Evolutionary conservation across 2,888 invertebrate species (phyloP).

Genomic region (Onthophagus sagittarius): DNA sequence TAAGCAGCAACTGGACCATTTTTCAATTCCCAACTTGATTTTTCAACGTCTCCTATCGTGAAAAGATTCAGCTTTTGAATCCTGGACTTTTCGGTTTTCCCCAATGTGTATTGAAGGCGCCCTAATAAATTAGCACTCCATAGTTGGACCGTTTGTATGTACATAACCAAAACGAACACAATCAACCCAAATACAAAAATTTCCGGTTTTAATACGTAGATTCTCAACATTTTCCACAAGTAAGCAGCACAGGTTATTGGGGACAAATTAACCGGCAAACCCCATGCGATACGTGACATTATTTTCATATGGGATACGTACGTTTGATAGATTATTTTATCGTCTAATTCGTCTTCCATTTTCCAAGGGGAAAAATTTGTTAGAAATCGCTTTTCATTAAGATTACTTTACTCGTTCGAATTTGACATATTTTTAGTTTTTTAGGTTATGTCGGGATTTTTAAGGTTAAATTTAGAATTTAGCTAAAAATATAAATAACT

Average conservation of each 20-base stretch:
- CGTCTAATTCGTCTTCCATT: slow-evolving; percentile 93
- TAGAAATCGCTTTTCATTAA: not conserved
- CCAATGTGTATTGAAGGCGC: slow-evolving; percentile 64
- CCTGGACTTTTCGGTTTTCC: slow-evolving; percentile 54
- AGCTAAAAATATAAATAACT: not conserved
- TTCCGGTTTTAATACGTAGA: slow-evolving; percentile 78
- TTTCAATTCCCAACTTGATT: slow-evolving; percentile 72
- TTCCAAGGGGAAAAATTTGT: slow-evolving; percentile 23
- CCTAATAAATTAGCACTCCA: slow-evolving; percentile 74
- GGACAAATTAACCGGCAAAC: slow-evolving; percentile 65
- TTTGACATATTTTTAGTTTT: slow-evolving; percentile 7
- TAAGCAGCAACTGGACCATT: slow-evolving; percentile 77
- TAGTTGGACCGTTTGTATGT: slow-evolving; percentile 77
- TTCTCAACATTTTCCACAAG: slow-evolving; percentile 73
- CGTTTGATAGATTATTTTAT: slow-evolving; percentile 82
- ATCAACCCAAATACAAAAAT: slow-evolving; percentile 68
- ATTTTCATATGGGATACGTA: slow-evolving; percentile 83
- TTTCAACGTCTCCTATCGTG: slow-evolving; percentile 55
- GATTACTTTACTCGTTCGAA: not conserved
- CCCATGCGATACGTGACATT: slow-evolving; percentile 74
- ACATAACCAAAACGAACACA: slow-evolving; percentile 69
- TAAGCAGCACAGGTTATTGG: slow-evolving; percentile 63
- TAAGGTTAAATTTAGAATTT: slow-evolving; percentile 5
- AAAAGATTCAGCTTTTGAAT: slow-evolving; percentile 56
- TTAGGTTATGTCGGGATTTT: not conserved